phyloP scores from a whole-genome alignment of 1,140 invertebrate species.

The Chrysoperla carnea region DNA sequence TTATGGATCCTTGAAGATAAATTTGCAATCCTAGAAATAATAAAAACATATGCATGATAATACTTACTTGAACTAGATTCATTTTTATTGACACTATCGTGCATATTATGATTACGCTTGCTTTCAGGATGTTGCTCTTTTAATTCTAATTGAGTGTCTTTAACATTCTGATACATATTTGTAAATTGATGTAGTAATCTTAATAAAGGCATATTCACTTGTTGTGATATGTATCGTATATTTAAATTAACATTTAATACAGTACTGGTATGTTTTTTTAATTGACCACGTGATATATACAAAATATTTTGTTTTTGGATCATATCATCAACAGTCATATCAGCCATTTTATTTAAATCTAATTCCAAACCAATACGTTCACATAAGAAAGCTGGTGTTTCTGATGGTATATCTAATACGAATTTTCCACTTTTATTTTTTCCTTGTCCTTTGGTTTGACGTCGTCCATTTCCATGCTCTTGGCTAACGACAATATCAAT shows the following conservation, averaged over 20 bases:
- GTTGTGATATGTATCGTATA: slow-evolving; percentile 71
- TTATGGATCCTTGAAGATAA: no score
- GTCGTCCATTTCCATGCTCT: slow-evolving; percentile 41
- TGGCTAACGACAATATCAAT: slow-evolving; percentile 83
- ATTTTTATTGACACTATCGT: slow-evolving; percentile 22
- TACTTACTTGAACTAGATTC: slow-evolving; percentile 34
- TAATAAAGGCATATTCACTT: slow-evolving; percentile 88
- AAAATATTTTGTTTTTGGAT: slow-evolving; percentile 63
- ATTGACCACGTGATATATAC: slow-evolving; percentile 67
- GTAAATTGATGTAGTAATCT: slow-evolving; percentile 88
- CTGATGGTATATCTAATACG: slow-evolving; percentile 44
- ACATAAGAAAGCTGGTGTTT: slow-evolving; percentile 80
- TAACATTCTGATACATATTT: slow-evolving; percentile 95
- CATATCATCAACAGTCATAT: slow-evolving; percentile 74
- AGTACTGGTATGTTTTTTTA: slow-evolving; percentile 79
- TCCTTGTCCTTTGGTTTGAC: slow-evolving; percentile 20
- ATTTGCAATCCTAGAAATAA: no score
- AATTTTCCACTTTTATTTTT: slow-evolving; percentile 21
- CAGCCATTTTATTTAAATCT: slow-evolving; percentile 75
- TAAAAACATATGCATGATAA: slow-evolving; percentile 1
- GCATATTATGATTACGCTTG: slow-evolving; percentile 9
- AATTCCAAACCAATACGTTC: slow-evolving; percentile 78
- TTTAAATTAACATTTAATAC: slow-evolving; percentile 76
- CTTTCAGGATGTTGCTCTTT: slow-evolving; percentile 39
- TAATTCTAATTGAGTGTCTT: slow-evolving; percentile 81